phyloP scores from a whole-genome alignment of 2,888 invertebrate species.

The Xestoiulus laeticollis region DNA sequence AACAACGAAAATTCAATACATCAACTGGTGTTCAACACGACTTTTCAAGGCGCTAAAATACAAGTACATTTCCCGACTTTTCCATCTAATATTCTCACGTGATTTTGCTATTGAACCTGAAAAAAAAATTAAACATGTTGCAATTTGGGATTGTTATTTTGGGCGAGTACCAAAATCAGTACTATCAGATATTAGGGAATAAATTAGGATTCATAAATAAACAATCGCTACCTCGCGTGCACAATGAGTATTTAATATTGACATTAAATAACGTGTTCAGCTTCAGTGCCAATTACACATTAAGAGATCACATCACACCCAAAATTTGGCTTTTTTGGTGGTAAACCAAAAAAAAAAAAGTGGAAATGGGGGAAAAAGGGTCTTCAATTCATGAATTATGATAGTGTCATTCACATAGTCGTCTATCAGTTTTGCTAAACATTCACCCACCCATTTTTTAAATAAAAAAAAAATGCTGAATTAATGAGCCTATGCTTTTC shows the following conservation, averaged over 20 bases:
- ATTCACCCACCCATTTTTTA: slow-evolving; percentile 1
- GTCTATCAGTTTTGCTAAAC: slow-evolving; percentile 3
- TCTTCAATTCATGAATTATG: background rate
- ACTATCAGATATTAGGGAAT: too few relatives aligned
- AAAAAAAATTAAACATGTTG: too few relatives aligned
- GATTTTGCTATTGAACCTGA: too few relatives aligned
- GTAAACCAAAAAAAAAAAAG: background rate
- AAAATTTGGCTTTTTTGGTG: background rate
- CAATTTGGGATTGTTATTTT: too few relatives aligned
- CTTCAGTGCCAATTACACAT: background rate
- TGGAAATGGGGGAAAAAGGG: background rate
- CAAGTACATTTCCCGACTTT: too few relatives aligned
- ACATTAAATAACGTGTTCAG: slow-evolving; percentile 9
- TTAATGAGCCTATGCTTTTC: background rate
- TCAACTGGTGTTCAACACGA: too few relatives aligned
- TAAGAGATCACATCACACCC: slow-evolving; percentile 9
- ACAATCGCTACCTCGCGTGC: background rate
- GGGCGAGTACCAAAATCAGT: too few relatives aligned
- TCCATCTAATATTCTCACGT: too few relatives aligned
- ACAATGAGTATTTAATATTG: background rate
- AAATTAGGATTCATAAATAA: background rate
- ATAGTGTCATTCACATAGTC: background rate
- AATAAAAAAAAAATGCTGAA: slow-evolving; percentile 29
- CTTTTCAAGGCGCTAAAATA: too few relatives aligned
- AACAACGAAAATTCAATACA: too few relatives aligned